Base-by-base conservation (phyloP, 2,113 vertebrate species). In the Ailuropoda melanoleuca region DNA sequence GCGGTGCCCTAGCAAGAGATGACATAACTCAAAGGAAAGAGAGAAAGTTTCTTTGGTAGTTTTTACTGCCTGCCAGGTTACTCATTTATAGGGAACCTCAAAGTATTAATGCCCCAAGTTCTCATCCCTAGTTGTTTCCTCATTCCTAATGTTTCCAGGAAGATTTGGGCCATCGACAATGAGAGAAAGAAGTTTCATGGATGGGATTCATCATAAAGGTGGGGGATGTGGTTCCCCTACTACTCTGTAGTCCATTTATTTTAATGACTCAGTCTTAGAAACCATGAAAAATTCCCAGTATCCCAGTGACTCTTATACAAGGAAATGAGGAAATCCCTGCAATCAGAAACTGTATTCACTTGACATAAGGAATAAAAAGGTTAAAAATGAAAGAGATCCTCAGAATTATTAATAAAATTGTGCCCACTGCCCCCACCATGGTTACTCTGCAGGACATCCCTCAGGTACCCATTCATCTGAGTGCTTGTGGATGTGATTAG, bases 391-490 rank as follows among this genome's bases (percentile, higher is more conserved):
- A 84, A 89, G 60, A 75, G 70, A 74, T 56, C 43, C 43, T 95
- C 19, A 60, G 68, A 77, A 39, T 70, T 82, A 64, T 37, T 64
- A 92, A 81, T n/a, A 72, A 72, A 50, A 83, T 34, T 64, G 43
- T 90, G 39, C 29, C n/a, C 46, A 31, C 5, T 7, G 6, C 29
- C 46, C 0, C 4, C 11, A 17, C 31, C 0, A 0, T 19, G n/a
- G 29, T 68, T 23, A 26, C 15, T 7, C 55, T 46, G 19, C n/a
- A 21, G 8, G 55, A 4, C 23, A 60, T 7, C 70, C 14, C 53
- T 46, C 53, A 72, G 23, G 19, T 29, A 68, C 3, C 31, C 21
- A 13, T 31, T 62, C 55, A 2, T 75, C 39, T 75, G 72, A 15
- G 19, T 53, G 24, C 26, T 75, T 50, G 6, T 13, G 84, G 12